Percentiles rank a stretch among this genome's conserved stretches.
Evolutionary conservation across 2,797 vertebrate species (phyloP).

Genomic region (Enteromius anoplus): DNA sequence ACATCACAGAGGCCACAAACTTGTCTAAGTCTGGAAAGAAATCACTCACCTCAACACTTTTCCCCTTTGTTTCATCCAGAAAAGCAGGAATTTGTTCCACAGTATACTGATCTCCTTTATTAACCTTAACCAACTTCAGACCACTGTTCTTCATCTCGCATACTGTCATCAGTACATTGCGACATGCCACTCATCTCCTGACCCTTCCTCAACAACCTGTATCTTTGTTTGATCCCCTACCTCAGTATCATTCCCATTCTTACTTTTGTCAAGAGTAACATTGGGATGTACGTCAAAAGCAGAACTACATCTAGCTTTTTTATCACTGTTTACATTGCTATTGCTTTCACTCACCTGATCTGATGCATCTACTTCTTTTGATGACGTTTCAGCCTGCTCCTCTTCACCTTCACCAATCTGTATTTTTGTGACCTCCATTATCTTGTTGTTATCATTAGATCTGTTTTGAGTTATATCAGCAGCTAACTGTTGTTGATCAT

Average conservation of each 20-base stretch:
- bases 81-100: not conserved
- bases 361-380: not conserved
- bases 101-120: not conserved
- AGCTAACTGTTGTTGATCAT: not conserved
- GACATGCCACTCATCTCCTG: not conserved
- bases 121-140: not conserved
- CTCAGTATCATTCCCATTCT: not conserved
- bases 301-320: too few relatives aligned
- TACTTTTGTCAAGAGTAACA: too few relatives aligned
- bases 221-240: too few relatives aligned
- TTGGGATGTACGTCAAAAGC: too few relatives aligned
- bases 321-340: not conserved
- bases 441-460: not conserved
- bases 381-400: not conserved
- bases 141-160: conserved; percentile 2
- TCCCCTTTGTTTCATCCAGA: not conserved
- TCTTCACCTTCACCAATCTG: not conserved
- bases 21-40: not conserved
- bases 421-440: not conserved
- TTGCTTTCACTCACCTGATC: too few relatives aligned
- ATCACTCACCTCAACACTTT: not conserved
- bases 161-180: conserved; percentile 14
- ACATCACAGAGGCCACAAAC: conserved; percentile 4
- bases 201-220: not conserved
- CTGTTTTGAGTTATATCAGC: not conserved